A percentile compares a stretch with the other conserved stretches of the same genome.
Evolutionary conservation across 2,888 invertebrate species (phyloP).

Genomic region (Erebia ligea): DNA sequence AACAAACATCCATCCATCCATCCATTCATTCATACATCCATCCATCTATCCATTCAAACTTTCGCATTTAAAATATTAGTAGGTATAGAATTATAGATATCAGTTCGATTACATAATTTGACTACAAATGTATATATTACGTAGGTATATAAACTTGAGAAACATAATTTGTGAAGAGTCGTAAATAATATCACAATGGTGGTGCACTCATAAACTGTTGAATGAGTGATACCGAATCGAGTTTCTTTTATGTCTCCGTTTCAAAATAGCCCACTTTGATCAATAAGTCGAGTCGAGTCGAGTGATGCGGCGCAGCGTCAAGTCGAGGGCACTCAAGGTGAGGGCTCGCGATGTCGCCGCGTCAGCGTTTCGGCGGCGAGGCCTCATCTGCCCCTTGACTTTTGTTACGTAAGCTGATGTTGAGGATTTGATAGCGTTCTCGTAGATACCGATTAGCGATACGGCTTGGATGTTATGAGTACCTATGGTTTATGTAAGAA

Average conservation of each 20-base stretch:
- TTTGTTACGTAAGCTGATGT: slow-evolving; percentile 39
- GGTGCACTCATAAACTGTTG: slow-evolving; percentile 2
- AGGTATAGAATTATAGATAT: too few species aligned
- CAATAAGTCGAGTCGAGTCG: slow-evolving; percentile 51
- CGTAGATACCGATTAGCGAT: slow-evolving; percentile 12
- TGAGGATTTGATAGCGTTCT: slow-evolving; percentile 23
- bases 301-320: slow-evolving; percentile 39
- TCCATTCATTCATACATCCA: too few species aligned
- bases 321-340: slow-evolving; percentile 49
- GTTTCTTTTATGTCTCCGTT: slow-evolving; percentile 24
- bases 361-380: slow-evolving; percentile 66
- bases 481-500: too few species aligned
- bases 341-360: slow-evolving; percentile 60
- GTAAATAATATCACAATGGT: slow-evolving; percentile 5
- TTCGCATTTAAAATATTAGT: too few species aligned
- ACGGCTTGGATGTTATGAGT: not conserved
- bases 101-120: too few species aligned
- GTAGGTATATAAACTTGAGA: too few species aligned
- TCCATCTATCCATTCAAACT: too few species aligned
- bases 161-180: not conserved
- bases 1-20: too few species aligned
- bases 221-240: slow-evolving; percentile 12
- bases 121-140: too few species aligned
- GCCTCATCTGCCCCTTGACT: slow-evolving; percentile 56
- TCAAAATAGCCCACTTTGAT: slow-evolving; percentile 57